Base-by-base conservation (phyloP, 2,113 vertebrate genomes). In the Ellobius talpinus region DNA sequence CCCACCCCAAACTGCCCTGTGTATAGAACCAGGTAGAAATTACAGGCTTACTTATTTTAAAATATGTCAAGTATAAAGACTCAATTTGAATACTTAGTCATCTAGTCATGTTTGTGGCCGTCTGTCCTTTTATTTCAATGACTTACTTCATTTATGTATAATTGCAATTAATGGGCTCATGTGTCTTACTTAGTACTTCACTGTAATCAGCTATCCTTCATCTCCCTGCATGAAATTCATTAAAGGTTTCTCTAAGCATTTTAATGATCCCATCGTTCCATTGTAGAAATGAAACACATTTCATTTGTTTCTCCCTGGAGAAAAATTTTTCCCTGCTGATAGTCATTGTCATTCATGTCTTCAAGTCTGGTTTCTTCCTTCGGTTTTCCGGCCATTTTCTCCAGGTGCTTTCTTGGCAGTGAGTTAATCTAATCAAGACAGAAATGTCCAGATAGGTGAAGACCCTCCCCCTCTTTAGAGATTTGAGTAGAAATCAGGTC, bases 311-410 rank as follows among this genome's bases (percentile, higher is more conserved):
- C 55, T 36, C 74, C 26, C 73, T 91, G 63, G 47, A 79, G 78
- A 45, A 76, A 39, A 36, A 55, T n/a, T 88, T 68, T 11, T 31
- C 10, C 39, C 45, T 17, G 24, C 8, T 33, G 42, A 45, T 50
- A 10, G 45, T 84, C 29, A n/a, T 77, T 45, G 55, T 66, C 31
- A 58, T 66, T 84, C 45, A 55, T 3, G 36, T 86, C 33, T 93
- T 72, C 58, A 66, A 9, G 23, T 42, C 13, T 72, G 33, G 70
- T 17, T 68, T 31, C 29, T 10, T 58, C 73, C 87, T 65, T 91
- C 79, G 36, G 17, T 47, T 94, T 93, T 93, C 42, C 68, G 81
- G 90, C 86, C 79, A 26, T 92, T 90, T 89, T 89, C 61, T 63
- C 87, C 55, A 26, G 50, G 50, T 88, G 13, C 33, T 88, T 87